Conservation (phyloP, 2,888 invertebrate genomes). For the Deilephila porcellus region DNA sequence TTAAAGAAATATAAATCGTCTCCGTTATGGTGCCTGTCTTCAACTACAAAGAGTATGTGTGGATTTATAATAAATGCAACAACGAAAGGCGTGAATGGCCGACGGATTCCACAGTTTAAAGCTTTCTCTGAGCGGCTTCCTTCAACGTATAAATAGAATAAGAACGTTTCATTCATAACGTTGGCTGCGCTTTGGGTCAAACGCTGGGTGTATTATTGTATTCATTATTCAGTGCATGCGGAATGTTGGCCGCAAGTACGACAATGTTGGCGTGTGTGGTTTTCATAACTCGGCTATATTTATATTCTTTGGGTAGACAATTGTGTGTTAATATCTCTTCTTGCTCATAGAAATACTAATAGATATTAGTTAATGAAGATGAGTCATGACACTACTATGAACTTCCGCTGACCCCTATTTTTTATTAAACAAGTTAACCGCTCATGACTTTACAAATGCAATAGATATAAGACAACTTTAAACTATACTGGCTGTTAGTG, state of each 20-base stretch:
- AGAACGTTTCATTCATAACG: conserved; percentile 32
- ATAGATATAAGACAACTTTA: too few relatives aligned
- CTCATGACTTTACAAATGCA: too few relatives aligned
- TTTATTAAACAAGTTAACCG: too few relatives aligned
- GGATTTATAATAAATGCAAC: conserved; percentile 51
- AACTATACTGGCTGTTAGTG: too few relatives aligned
- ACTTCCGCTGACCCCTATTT: too few relatives aligned
- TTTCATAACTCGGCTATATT: neutral
- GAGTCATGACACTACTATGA: too few relatives aligned
- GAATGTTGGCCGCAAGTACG: neutral
- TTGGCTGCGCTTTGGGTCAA: conserved; percentile 25
- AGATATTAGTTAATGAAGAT: too few relatives aligned
- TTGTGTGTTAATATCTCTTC: neutral
- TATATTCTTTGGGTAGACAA: neutral
- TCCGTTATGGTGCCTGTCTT: neutral
- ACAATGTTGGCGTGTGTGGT: conserved; percentile 7
- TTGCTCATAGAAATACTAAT: neutral
- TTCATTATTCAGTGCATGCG: neutral
- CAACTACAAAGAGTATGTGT: conserved; percentile 55
- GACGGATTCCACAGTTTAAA: conserved; percentile 29
- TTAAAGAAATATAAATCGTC: neutral
- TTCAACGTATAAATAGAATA: conserved; percentile 29
- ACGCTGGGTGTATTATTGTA: conserved; percentile 15
- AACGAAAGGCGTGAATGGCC: conserved; percentile 34
- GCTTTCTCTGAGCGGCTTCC: conserved; percentile 25